Conservation (phyloP, 2,797 vertebrate species). For the Pangasius krempfi region DNA sequence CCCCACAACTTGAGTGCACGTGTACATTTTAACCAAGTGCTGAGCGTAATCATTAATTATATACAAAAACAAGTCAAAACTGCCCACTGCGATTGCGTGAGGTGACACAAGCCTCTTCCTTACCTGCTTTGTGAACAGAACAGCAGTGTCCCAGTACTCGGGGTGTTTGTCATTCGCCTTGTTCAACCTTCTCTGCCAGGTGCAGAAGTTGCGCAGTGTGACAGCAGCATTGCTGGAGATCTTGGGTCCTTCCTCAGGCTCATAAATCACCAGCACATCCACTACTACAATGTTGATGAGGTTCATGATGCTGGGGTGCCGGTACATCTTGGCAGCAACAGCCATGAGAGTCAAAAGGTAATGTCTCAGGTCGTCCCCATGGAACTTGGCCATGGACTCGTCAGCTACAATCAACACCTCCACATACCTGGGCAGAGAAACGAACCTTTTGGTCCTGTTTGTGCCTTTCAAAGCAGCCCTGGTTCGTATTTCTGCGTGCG, state of each 20-base stretch:
- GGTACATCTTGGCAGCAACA: constrained; percentile 92
- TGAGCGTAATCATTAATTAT: not conserved
- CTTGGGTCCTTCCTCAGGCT: constrained; percentile 90
- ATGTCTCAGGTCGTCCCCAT: constrained; percentile 91
- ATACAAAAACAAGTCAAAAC: not conserved
- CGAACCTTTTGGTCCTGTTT: constrained; percentile 86
- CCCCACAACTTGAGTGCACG: not conserved
- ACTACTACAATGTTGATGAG: constrained; percentile 92
- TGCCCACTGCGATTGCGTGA: not conserved
- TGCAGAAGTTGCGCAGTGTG: constrained; percentile 95
- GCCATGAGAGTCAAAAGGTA: constrained; percentile 95
- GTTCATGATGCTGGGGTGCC: constrained; percentile 91
- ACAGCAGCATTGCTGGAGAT: constrained; percentile 93
- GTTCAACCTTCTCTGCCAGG: constrained; percentile 98
- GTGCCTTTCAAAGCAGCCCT: constrained; percentile 64
- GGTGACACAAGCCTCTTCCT: constrained; percentile 53
- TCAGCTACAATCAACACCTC: constrained; percentile 95
- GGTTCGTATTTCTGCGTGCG: constrained; percentile 60
- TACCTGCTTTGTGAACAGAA: constrained; percentile 98
- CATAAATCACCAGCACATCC: constrained; percentile 87
- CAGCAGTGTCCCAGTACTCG: constrained; percentile 97
- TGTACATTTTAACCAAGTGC: not conserved
- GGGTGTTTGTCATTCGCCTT: constrained; percentile 93
- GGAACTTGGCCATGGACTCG: constrained; percentile 94
- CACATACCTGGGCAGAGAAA: constrained; percentile 90